phyloP scores from a whole-genome alignment of 2,888 invertebrate genomes.

The Labia minor region DNA sequence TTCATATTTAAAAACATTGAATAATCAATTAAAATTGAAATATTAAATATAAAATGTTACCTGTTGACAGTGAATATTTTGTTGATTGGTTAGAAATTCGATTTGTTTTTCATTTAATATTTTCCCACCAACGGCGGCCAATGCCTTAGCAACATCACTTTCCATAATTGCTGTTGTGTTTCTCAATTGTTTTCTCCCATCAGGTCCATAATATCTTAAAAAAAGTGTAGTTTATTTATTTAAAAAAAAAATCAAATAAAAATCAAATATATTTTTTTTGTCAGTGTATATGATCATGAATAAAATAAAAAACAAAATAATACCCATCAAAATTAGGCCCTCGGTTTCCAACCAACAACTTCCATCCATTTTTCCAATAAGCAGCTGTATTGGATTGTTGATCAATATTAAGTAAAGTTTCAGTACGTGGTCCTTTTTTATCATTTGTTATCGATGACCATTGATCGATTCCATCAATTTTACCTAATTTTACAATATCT shows the following conservation, averaged over 20 bases:
- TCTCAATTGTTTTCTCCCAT: not conserved
- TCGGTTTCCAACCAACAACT: constrained; percentile 19
- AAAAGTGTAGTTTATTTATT: not conserved
- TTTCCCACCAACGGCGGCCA: not conserved
- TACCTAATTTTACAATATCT: constrained; percentile 16
- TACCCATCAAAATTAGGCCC: not conserved
- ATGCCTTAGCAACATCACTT: not conserved
- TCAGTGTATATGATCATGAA: not conserved
- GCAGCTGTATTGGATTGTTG: constrained; percentile 16
- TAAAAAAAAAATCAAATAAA: too few relatives aligned
- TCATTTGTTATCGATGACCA: constrained; percentile 17
- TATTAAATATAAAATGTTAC: too few relatives aligned
- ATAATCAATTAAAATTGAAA: too few relatives aligned
- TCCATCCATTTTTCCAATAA: constrained; percentile 21
- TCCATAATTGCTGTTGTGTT: not conserved
- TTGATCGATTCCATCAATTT: constrained; percentile 22
- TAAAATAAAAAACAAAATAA: not conserved
- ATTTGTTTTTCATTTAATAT: not conserved
- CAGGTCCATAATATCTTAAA: not conserved
- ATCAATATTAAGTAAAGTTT: constrained; percentile 35
- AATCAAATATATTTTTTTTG: too few relatives aligned
- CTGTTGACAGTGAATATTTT: not conserved
- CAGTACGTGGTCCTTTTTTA: constrained; percentile 28
- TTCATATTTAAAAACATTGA: too few relatives aligned
- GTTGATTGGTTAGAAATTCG: not conserved